Evolutionary conservation across 2,113 vertebrate genomes (phyloP).

Genomic region (Antigone vipio): DNA sequence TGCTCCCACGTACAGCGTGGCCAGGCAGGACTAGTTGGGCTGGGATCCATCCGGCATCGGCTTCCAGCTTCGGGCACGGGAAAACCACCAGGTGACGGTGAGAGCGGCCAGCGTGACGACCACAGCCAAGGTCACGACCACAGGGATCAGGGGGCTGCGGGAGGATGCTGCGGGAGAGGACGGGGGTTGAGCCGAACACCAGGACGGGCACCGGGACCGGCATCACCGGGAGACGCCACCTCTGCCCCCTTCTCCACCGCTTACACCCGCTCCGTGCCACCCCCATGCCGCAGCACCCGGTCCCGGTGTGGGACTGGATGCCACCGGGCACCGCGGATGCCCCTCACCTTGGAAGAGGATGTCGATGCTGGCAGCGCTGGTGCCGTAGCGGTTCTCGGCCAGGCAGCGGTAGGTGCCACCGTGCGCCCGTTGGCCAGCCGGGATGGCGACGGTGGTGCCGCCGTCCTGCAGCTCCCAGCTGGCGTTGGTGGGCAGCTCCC

Average conservation of each 20-base stretch:
- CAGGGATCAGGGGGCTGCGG: not conserved
- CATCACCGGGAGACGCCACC: not conserved
- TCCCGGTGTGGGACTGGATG: no score
- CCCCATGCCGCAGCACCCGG: not conserved
- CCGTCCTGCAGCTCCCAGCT: no score
- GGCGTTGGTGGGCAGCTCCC: not conserved
- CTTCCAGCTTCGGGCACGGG: not conserved
- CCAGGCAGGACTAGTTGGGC: not conserved
- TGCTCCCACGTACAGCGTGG: no score
- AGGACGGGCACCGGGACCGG: no score
- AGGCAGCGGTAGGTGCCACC: constrained; percentile 13
- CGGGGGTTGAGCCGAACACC: no score
- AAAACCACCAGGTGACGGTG: not conserved
- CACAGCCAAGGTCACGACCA: not conserved
- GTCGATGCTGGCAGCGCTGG: not conserved
- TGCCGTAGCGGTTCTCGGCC: not conserved
- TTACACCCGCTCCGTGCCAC: not conserved
- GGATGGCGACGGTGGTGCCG: not conserved
- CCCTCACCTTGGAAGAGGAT: not conserved
- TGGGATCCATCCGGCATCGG: not conserved
- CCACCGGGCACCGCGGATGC: not conserved
- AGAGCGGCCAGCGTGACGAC: not conserved
- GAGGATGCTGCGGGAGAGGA: not conserved
- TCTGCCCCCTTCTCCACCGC: not conserved
- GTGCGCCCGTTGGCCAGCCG: not conserved